A percentile compares a stretch with the other conserved stretches of the same genome.
Conservation (phyloP, 2,797 vertebrate species). For the Acrocephalus scirpaceus region DNA sequence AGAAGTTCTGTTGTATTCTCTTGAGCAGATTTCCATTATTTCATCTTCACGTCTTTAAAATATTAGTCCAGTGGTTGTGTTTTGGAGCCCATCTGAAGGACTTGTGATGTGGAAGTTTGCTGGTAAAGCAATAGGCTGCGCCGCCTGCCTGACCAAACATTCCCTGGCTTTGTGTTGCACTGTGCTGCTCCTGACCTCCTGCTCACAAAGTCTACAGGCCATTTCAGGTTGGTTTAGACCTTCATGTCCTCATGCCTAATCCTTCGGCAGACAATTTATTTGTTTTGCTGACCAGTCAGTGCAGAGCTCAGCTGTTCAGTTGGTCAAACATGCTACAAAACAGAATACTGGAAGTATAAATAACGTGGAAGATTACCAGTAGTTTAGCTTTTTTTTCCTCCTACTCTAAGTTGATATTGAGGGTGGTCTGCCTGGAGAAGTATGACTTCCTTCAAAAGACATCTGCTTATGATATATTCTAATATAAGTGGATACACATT, state of each 20-base stretch:
- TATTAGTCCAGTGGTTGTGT: neutral
- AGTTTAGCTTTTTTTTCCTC: neutral
- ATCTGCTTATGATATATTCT: neutral
- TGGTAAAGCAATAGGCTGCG: neutral
- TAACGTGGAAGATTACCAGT: neutral
- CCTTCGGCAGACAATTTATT: neutral
- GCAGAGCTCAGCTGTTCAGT: neutral
- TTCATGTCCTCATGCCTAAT: neutral
- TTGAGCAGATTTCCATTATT: neutral
- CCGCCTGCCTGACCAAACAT: fast-evolving
- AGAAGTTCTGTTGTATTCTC: neutral
- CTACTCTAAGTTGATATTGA: neutral
- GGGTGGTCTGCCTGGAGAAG: neutral
- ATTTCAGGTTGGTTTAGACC: neutral
- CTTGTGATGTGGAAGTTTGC: neutral
- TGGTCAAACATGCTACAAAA: neutral
- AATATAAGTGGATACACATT: neutral
- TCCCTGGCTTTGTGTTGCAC: neutral
- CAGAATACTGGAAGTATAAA: neutral
- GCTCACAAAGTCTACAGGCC: neutral
- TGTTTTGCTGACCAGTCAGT: neutral
- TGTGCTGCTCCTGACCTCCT: neutral
- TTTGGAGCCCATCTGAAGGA: neutral
- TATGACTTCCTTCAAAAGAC: neutral
- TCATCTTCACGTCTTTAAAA: neutral